Base-by-base conservation (phyloP, 35 echinoderm and acorn worm species). In the Heliocidaris erythrogramma region DNA sequence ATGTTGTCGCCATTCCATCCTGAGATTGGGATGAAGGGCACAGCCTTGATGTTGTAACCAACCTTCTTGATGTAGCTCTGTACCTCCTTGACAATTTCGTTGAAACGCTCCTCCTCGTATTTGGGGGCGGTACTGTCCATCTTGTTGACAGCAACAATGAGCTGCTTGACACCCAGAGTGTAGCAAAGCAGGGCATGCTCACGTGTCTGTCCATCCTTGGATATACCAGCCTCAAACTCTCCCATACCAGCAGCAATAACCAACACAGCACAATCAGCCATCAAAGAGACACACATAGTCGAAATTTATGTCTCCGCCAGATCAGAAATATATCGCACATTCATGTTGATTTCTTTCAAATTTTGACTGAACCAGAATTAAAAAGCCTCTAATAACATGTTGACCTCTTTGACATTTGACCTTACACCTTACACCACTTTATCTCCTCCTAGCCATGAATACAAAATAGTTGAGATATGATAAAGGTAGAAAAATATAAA, bases 201-300 rank as follows among this genome's bases (percentile, higher is more conserved):
- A 48, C 98, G 86, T 21, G 98, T 99, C 60, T 99, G 98, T 30
- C 98, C 98, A 31, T 99, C 95, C 95, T 97, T 97, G 7, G 97
- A 97, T 60, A 99, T 99, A 94, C 98, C 98, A 95, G 98, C 97
- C 88, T 99, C 98, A 94, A 99, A 99, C 85, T 99, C 98, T 89
- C 97, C 97, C 94, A 93, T 97, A 96, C 93, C 90, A 42, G 92
- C 84, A 84, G 98, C 96, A 86, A 96, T 94, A 49, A 99, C 97
- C 9, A 99, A 94, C 29, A 99, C 96, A 49, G 96, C 98, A 95
- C 98, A 99, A 48, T 99, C 98, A 88, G 98, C 98, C 98, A n/a
- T n/a, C n/a, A n/a, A n/a, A n/a, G n/a, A n/a, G n/a, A n/a, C n/a
- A n/a, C n/a, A n/a, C n/a, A n/a, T n/a, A n/a, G n/a, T n/a, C n/a